A percentile compares a stretch with the other conserved stretches of the same genome.
These are phyloP conservation scores for Rhagonycha lutea DNA, from an alignment of 2,888 invertebrate species.

Conservation along the genomic window DNA sequence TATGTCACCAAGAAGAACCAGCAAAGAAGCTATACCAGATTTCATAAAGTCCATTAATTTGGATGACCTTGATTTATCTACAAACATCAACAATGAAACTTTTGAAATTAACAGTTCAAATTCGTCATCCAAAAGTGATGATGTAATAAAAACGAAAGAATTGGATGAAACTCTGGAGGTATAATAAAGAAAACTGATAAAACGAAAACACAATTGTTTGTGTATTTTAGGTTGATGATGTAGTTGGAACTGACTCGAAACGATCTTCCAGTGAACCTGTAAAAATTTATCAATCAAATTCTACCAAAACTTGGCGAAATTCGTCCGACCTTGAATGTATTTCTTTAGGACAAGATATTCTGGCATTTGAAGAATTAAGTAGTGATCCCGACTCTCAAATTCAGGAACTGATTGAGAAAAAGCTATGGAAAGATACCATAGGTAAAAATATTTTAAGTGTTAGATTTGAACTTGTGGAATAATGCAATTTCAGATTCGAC, in stretches of 20 bases:
- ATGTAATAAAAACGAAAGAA: not conserved
- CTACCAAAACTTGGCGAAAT: slow-evolving; percentile 62
- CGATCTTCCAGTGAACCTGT: slow-evolving; percentile 49
- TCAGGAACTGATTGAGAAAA: slow-evolving; percentile 35
- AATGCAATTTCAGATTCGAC: slow-evolving; percentile 22
- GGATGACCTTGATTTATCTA: slow-evolving; percentile 1
- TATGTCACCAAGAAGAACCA: slow-evolving; percentile 16
- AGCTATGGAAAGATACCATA: slow-evolving; percentile 36
- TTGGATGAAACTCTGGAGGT: not conserved
- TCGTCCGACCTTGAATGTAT: slow-evolving; percentile 65
- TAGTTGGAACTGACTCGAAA: slow-evolving; percentile 31
- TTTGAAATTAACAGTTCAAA: not conserved
- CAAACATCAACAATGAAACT: not conserved
- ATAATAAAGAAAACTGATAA: not conserved
- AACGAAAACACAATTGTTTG: not conserved
- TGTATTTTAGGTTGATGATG: not conserved
- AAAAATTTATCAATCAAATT: slow-evolving; percentile 56
- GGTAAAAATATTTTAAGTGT: slow-evolving; percentile 2
- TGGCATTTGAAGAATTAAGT: slow-evolving; percentile 59
- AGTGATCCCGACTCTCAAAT: slow-evolving; percentile 46
- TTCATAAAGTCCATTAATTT: not conserved
- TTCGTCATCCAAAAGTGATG: not conserved
- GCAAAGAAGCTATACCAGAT: not conserved
- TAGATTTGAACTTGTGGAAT: not conserved
- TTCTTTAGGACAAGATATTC: slow-evolving; percentile 64